Base-by-base conservation (phyloP, 2,113 vertebrate species). In the Acrocephalus arundinaceus region DNA sequence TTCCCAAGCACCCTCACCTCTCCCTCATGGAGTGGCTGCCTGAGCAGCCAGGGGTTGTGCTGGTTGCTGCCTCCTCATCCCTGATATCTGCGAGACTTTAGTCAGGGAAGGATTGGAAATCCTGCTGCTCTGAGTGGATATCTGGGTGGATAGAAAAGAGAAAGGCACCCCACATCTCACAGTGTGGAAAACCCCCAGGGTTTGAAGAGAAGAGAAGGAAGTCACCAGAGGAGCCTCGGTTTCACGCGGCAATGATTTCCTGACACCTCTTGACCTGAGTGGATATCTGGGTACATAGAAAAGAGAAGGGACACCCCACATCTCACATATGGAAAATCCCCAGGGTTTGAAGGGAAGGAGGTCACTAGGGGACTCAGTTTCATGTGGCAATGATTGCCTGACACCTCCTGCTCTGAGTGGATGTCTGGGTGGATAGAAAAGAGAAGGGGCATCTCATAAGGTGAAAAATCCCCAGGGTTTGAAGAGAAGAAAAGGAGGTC, bases 141-240 rank as follows among this genome's bases (percentile, higher is more conserved):
- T 52, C 25, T 51, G 46, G 8, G 27, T 35, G 35, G 35, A 35
- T 35, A 35, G 35, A 31, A 49, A 18, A 24, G 46, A 33, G 7
- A 13, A 55, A 20, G 39, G 4, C 30, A 76, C 37, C 51, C 59
- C 2, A 1, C 31, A 10, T 30, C 31, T 81, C 46, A 14, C 14
- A n/a, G 2, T 3, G 51, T 37, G 65, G 46, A 28, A n/a, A 78
- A 54, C 12, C 10, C 0, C 21, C 52, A 52, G 67, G 30, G 12
- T 59, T 18, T 15, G 37, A 37, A 37, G 37, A 37, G 75, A 61
- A 39, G 66, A 58, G 37, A 57, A 57, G 33, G 49, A 19, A 62
- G 18, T 6, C 3, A 0, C 58, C 8, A 2, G n/a, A 30, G 46
- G 20, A 22, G 43, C 41, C 37, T 37, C 37, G 10, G 37, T 37